A percentile compares a stretch with the other conserved stretches of the same genome.
Conservation (phyloP, 2,113 vertebrate species). For the Ahaetulla prasina region DNA sequence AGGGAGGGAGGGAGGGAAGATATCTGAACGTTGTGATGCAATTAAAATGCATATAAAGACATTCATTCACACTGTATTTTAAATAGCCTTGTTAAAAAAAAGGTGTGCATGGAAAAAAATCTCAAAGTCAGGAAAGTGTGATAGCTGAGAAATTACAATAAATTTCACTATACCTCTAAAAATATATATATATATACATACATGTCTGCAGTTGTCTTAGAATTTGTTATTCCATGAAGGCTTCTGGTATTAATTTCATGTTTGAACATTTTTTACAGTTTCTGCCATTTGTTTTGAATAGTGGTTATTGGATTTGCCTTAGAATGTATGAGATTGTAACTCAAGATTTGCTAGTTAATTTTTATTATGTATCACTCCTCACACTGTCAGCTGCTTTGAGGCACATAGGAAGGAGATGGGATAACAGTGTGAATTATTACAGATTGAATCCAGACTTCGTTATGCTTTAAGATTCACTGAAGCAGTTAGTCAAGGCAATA, state of each 20-base stretch:
- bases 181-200: not conserved
- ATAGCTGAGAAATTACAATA: not conserved
- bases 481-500: not conserved
- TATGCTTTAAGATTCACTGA: not conserved
- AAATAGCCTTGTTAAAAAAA: not conserved
- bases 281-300: not conserved
- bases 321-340: not conserved
- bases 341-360: not conserved
- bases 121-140: not conserved
- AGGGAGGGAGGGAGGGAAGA: not conserved
- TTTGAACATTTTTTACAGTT: not conserved
- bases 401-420: not conserved
- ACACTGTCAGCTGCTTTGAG: not conserved
- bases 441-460: not conserved
- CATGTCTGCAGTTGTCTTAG: not conserved
- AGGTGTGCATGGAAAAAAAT: not conserved
- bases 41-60: not conserved
- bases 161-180: not conserved
- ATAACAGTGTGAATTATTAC: not conserved
- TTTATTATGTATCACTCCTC: not conserved
- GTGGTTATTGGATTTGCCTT: not conserved
- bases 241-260: not conserved
- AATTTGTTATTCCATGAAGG: not conserved
- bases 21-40: not conserved
- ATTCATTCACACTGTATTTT: not conserved